Evolutionary conservation across 2,888 invertebrate species (phyloP), one percentile per base, ranked within the genome.

Genomic region (Limnephilus marmoratus): DNA sequence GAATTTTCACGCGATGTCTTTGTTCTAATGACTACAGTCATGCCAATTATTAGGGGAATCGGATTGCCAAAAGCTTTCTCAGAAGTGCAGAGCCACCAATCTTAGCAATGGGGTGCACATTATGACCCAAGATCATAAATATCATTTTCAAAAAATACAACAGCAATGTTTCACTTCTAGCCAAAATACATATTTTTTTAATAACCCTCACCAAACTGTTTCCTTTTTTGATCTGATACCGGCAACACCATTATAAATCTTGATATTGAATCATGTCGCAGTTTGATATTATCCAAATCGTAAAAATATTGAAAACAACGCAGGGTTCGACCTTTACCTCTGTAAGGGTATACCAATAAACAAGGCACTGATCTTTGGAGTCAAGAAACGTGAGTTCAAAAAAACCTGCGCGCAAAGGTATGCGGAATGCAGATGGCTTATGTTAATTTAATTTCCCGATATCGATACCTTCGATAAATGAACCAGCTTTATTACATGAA

Each of bases 331-430:
- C 83, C 83, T 82, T 82, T 31, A 82, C 82, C 82, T 83, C 4
- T 24, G 24, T 83, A 83, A 83, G 45, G 86, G 41, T 86, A 86
- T 49, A 41, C 49, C n/a, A 83, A 86, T 86, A 86, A 86, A 86
- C 29, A 45, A 86, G 45, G 86, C 86, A 86, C 45, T 86, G 86
- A 86, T 86, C 86, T 86, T 29, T n/a, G 45, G 45, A 45, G 86
- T 37, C 86, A 86, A 86, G 45, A 86, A 86, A 45, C 86, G 41
- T 29, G 86, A 83, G 37, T 83, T 83, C 31, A 83, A 86, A 86
- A 86, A 45, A 68, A 68, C 68, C 86, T 31, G 45, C 45, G 49
- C 45, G 24, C 37, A 12, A 45, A 45, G 86, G 45, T 29, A 86
- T 86, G 37, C 45, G 86, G 86, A 41, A 86, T 86, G 37, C 86